Conservation (phyloP, 2,113 vertebrate species). For the Carlito syrichta region DNA sequence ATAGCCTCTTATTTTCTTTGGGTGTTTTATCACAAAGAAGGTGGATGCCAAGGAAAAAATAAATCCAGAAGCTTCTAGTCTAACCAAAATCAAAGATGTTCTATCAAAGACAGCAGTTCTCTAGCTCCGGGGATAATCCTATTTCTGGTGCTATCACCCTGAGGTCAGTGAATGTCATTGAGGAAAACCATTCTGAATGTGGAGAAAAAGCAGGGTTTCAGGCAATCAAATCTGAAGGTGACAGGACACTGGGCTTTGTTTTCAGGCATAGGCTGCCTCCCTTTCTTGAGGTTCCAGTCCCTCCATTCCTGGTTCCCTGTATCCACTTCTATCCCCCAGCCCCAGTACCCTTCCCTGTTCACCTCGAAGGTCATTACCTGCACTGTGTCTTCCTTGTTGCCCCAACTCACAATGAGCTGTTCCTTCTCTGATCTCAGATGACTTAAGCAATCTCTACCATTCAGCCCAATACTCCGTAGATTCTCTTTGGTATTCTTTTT, state of each 20-base stretch:
- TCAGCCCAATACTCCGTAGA: neutral
- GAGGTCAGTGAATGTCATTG: neutral
- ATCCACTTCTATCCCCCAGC: accelerated
- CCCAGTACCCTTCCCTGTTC: neutral
- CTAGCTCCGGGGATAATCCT: neutral
- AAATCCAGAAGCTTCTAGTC: neutral
- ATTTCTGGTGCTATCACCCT: neutral
- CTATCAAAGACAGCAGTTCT: neutral
- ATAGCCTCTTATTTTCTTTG: neutral
- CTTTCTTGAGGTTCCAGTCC: neutral
- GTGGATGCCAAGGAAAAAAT: neutral
- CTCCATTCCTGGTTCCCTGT: neutral
- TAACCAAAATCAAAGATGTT: neutral
- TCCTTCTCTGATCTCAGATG: neutral
- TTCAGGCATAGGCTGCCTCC: neutral
- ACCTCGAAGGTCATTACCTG: neutral
- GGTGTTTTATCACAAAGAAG: neutral
- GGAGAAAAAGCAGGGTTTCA: neutral
- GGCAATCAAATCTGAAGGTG: neutral
- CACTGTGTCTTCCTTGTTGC: neutral
- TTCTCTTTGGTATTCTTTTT: neutral
- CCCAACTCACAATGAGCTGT: neutral
- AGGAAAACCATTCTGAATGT: neutral
- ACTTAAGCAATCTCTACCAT: neutral
- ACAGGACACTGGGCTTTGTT: neutral